Conservation (phyloP, 53 echinoderm and acorn worm species). For the Holothuria scabra region DNA sequence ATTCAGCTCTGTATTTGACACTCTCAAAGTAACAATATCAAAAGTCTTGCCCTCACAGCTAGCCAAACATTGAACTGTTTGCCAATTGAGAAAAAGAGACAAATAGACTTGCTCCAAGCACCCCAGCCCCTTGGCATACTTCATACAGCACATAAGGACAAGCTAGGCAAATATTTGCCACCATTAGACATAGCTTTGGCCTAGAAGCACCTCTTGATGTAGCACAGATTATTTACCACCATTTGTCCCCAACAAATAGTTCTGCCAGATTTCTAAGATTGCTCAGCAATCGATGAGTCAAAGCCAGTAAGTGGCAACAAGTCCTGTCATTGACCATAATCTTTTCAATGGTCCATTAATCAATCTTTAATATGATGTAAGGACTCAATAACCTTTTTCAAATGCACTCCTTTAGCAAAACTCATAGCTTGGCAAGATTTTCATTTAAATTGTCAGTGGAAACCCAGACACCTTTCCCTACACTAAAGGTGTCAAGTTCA, state of each 20-base stretch:
- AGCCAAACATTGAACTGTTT: no score
- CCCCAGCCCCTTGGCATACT: slow-evolving; percentile 11
- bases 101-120: slow-evolving; percentile 31
- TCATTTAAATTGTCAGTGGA: neutral
- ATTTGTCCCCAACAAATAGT: neutral
- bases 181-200: slow-evolving; percentile 26
- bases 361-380: slow-evolving; percentile 5
- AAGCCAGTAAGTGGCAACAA: neutral
- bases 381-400: no score
- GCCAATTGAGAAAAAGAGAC: neutral
- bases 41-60: no score
- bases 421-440: no score
- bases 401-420: no score
- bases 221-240: slow-evolving; percentile 6
- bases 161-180: slow-evolving; percentile 23
- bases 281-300: slow-evolving; percentile 35
- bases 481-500: neutral
- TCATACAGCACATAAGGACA: slow-evolving; percentile 20
- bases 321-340: neutral
- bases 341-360: slow-evolving; percentile 15
- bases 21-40: no score
- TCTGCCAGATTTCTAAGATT: neutral
- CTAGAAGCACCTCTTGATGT: slow-evolving; percentile 26
- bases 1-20: no score
- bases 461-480: neutral